Conservation (phyloP, 1,140 invertebrate species). For the Drosophila willistoni region DNA sequence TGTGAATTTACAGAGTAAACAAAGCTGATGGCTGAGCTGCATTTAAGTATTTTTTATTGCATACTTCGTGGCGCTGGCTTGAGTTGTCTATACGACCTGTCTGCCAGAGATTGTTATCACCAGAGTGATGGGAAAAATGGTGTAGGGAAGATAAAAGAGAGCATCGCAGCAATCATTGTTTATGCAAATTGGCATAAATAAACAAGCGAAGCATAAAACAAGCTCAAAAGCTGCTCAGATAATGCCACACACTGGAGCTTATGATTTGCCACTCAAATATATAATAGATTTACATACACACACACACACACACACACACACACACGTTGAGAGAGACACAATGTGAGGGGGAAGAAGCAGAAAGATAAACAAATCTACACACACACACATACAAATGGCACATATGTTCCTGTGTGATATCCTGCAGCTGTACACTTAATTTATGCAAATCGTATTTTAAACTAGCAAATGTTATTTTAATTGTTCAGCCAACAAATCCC, state of each 20-base stretch:
- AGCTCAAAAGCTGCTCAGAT: slow-evolving; percentile 59
- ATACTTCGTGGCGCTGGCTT: slow-evolving; percentile 36
- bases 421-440: slow-evolving; percentile 39
- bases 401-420: slow-evolving; percentile 27
- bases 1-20: neutral
- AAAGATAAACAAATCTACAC: slow-evolving; percentile 1
- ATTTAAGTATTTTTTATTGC: slow-evolving; percentile 50
- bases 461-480: slow-evolving; percentile 70
- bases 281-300: slow-evolving; percentile 5
- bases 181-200: slow-evolving; percentile 72
- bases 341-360: too few relatives aligned
- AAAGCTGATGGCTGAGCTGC: slow-evolving; percentile 26
- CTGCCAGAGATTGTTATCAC: slow-evolving; percentile 42
- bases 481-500: slow-evolving; percentile 46
- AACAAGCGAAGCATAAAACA: slow-evolving; percentile 46
- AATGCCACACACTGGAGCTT: slow-evolving; percentile 61
- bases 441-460: slow-evolving; percentile 66
- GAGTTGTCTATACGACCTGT: slow-evolving; percentile 34
- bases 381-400: slow-evolving; percentile 23
- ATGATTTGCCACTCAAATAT: slow-evolving; percentile 34
- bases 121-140: neutral
- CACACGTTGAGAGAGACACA: too few relatives aligned
- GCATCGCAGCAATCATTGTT: slow-evolving; percentile 59
- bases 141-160: neutral
- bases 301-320: neutral